Percentiles rank a stretch among this genome's conserved stretches.
Evolutionary conservation across 2,888 invertebrate genomes (phyloP).

Genomic region (Nomada ruficornis): DNA sequence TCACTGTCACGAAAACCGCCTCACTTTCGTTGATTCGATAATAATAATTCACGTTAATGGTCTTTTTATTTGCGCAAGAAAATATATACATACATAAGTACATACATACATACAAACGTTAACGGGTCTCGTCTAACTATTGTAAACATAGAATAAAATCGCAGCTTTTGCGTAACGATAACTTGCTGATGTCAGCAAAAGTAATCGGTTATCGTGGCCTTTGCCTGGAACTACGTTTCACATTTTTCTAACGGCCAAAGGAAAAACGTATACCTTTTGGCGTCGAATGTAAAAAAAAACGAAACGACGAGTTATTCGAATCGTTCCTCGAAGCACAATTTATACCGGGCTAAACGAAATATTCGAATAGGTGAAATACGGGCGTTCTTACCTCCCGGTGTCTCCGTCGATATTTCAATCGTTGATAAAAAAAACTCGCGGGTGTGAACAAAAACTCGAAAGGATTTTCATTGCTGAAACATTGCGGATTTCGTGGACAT

Average conservation of each 20-base stretch:
- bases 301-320: slow-evolving; percentile 14
- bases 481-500: neutral
- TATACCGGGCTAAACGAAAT: slow-evolving; percentile 22
- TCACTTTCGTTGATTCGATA: neutral
- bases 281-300: neutral
- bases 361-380: slow-evolving; percentile 6
- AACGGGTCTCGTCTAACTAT: slow-evolving; percentile 26
- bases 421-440: slow-evolving; percentile 21
- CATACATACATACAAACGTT: neutral
- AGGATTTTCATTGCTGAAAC: neutral
- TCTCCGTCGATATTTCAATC: slow-evolving; percentile 33
- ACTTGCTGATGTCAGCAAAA: neutral
- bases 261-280: neutral
- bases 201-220: slow-evolving; percentile 42
- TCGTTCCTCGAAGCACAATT: slow-evolving; percentile 52
- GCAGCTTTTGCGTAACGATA: slow-evolving; percentile 18
- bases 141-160: slow-evolving; percentile 21
- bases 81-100: neutral
- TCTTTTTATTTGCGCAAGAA: slow-evolving; percentile 16
- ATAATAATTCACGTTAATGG: slow-evolving; percentile 1
- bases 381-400: slow-evolving; percentile 20
- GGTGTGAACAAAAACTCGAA: slow-evolving; percentile 32
- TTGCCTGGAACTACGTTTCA: slow-evolving; percentile 29
- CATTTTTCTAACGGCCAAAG: slow-evolving; percentile 3
- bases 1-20: neutral